Conservation (phyloP, 2,888 invertebrate genomes). For the Emmelina monodactyla region DNA sequence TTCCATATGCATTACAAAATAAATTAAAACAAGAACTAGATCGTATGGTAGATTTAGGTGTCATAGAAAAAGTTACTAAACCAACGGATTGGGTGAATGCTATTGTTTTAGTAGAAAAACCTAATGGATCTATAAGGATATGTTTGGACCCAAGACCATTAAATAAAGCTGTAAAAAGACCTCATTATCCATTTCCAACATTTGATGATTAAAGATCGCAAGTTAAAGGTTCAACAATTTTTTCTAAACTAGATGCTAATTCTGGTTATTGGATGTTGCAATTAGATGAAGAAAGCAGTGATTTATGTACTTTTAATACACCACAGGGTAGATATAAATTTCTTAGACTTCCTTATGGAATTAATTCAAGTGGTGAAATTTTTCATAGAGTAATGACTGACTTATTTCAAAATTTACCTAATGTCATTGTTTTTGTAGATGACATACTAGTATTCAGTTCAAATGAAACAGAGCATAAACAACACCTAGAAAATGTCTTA, state of each 20-base stretch:
- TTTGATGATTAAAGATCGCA: conserved; percentile 10
- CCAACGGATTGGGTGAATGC: conserved; percentile 16
- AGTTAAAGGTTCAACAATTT: conserved; percentile 12
- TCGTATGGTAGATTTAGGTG: conserved; percentile 14
- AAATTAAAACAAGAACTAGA: conserved; percentile 13
- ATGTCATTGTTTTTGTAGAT: conserved; percentile 2
- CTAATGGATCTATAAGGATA: conserved; percentile 14
- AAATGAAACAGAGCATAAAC: conserved; percentile 1
- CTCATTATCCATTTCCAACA: conserved; percentile 15
- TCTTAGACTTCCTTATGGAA: conserved; percentile 3
- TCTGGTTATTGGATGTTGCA: conserved; percentile 14
- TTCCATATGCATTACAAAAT: conserved; percentile 14
- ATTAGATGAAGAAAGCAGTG: conserved; percentile 5
- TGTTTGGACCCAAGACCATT: conserved; percentile 15
- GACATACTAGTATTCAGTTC: conserved; percentile 1
- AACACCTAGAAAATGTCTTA: neutral
- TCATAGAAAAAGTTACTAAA: conserved; percentile 14
- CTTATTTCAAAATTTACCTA: conserved; percentile 1
- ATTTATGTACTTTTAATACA: conserved; percentile 6
- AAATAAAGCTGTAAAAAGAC: conserved; percentile 12
- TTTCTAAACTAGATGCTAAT: conserved; percentile 14
- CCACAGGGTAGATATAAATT: conserved; percentile 5
- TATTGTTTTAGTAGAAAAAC: conserved; percentile 12
- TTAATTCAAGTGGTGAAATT: conserved; percentile 2
- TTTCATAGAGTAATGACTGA: conserved; percentile 3